Conservation (phyloP, 2,888 invertebrate species). For the Cosmopolites sordidus region DNA sequence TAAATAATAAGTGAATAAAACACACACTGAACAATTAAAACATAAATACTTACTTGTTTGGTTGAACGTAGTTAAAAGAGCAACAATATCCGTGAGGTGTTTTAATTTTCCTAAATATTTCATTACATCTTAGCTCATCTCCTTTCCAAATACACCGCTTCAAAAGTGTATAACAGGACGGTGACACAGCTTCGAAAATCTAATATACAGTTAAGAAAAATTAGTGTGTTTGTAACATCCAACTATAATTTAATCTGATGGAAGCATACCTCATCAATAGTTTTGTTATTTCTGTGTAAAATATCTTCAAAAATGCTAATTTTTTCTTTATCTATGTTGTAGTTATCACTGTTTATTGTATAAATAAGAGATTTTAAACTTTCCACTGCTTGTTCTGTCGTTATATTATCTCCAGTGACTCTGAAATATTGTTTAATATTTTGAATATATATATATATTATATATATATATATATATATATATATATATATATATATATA, state of each 20-base stretch:
- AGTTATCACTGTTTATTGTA: slow-evolving; percentile 2
- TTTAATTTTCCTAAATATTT: slow-evolving; percentile 37
- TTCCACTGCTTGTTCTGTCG: slow-evolving; percentile 3
- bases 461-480: too few species aligned
- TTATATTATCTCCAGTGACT: neutral
- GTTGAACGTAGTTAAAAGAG: slow-evolving; percentile 59
- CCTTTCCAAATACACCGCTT: slow-evolving; percentile 41
- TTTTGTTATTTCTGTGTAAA: slow-evolving; percentile 16
- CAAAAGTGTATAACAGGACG: slow-evolving; percentile 35
- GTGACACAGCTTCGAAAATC: slow-evolving; percentile 26
- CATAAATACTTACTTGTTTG: neutral
- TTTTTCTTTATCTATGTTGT: neutral
- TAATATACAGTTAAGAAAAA: too few species aligned
- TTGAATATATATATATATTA: too few species aligned
- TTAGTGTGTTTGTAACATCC: too few species aligned
- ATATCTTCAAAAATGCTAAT: slow-evolving; percentile 6
- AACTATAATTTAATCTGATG: too few species aligned
- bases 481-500: too few species aligned
- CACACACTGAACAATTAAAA: too few species aligned
- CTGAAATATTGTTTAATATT: slow-evolving; percentile 7
- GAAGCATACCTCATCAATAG: slow-evolving; percentile 10
- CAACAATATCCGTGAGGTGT: slow-evolving; percentile 55
- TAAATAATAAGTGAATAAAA: too few species aligned
- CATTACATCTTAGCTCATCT: slow-evolving; percentile 36
- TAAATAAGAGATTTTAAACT: slow-evolving; percentile 7